phyloP scores from a whole-genome alignment of 2,888 invertebrate species.

The Oligia strigilis region DNA sequence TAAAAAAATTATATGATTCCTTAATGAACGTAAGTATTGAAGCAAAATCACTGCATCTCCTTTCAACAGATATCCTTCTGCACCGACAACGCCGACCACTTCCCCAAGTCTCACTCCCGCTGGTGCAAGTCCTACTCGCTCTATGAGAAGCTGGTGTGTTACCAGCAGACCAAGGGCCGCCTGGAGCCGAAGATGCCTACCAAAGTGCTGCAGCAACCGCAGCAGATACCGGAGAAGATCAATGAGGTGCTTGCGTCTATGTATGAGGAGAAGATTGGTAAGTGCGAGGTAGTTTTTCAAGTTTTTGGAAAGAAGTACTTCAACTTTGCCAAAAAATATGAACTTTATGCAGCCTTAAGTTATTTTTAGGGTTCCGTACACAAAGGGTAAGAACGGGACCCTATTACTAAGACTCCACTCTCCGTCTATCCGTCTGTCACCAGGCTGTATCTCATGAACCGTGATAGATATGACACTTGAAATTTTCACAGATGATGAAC shows the following conservation, averaged over 20 bases:
- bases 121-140: slow-evolving; percentile 92
- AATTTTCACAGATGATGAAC: too few species aligned
- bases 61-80: slow-evolving; percentile 89
- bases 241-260: slow-evolving; percentile 86
- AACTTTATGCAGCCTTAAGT: too few species aligned
- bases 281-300: slow-evolving; percentile 56
- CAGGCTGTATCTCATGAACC: too few species aligned
- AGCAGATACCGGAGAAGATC: slow-evolving; percentile 84
- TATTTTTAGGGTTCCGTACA: too few species aligned
- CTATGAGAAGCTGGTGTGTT: slow-evolving; percentile 90
- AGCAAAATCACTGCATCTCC: not conserved
- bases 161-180: slow-evolving; percentile 91
- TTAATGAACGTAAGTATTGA: not conserved
- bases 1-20: too few species aligned
- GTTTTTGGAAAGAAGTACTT: not conserved
- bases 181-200: slow-evolving; percentile 91
- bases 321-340: too few species aligned
- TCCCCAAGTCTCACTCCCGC: slow-evolving; percentile 86
- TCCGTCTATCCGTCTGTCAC: too few species aligned
- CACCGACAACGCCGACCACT: slow-evolving; percentile 87
- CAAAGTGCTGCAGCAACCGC: slow-evolving; percentile 77
- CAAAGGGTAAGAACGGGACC: too few species aligned
- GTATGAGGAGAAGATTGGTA: slow-evolving; percentile 86
- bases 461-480: too few species aligned
- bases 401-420: too few species aligned